Percentiles rank a stretch among this genome's conserved stretches.
Evolutionary conservation across 2,113 vertebrate species (phyloP).

Genomic region (Sturnus vulgaris): DNA sequence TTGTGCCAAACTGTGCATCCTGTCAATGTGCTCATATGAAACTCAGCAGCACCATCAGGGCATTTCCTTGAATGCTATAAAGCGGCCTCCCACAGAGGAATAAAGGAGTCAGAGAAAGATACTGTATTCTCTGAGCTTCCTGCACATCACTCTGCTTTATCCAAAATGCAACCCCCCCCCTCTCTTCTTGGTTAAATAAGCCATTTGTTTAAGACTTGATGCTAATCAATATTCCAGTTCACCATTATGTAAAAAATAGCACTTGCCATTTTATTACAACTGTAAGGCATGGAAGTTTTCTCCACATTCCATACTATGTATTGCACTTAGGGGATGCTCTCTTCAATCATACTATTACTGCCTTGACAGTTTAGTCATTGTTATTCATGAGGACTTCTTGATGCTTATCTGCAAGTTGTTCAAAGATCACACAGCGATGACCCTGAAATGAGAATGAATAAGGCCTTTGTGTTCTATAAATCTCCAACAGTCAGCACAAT

Average conservation of each 20-base stretch:
- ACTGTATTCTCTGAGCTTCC: not conserved
- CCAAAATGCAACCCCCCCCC: not conserved
- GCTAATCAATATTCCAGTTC: not conserved
- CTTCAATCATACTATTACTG: slow-evolving; percentile 27
- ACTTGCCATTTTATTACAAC: not conserved
- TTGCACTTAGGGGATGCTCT: slow-evolving; percentile 34
- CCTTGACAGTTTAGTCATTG: slow-evolving; percentile 36
- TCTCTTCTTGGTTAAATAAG: not conserved
- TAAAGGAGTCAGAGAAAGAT: not conserved
- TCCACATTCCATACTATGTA: not conserved
- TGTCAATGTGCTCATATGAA: not conserved
- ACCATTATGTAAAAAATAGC: not conserved
- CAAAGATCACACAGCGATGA: slow-evolving; percentile 39
- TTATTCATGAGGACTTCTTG: slow-evolving; percentile 56
- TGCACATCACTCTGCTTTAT: not conserved
- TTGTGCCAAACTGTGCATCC: not conserved
- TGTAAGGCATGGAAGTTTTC: not conserved
- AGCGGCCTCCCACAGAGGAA: not conserved
- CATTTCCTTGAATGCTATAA: not conserved
- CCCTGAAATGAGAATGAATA: slow-evolving; percentile 51
- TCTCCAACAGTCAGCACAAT: not conserved
- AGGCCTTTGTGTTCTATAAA: slow-evolving; percentile 37
- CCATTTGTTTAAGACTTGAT: not conserved
- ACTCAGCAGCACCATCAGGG: not conserved
- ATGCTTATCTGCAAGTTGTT: slow-evolving; percentile 58